A percentile compares a stretch with the other conserved stretches of the same genome.
These are phyloP conservation scores for Iselma pallidipennis DNA, from an alignment of 2,888 invertebrate species.

Conservation along the genomic window DNA sequence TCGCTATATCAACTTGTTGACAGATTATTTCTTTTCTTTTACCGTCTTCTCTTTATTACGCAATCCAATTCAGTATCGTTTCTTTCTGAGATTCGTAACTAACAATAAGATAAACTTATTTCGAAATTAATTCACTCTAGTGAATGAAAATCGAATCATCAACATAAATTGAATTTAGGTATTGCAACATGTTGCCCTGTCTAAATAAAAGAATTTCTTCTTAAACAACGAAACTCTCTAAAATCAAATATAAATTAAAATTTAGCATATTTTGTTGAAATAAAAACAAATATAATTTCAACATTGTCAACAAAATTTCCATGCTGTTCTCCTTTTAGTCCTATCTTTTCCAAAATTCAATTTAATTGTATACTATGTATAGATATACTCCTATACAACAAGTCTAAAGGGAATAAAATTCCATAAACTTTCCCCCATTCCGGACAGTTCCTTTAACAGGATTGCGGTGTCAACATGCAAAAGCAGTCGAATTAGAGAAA, in stretches of 20 bases:
- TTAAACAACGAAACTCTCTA: not conserved
- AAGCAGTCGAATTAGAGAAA: slow-evolving; percentile 28
- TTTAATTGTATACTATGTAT: not conserved
- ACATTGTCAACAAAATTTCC: too few species aligned
- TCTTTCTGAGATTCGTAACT: not conserved
- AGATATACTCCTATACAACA: not conserved
- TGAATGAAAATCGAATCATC: not conserved
- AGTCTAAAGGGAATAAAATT: not conserved
- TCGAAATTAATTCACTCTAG: not conserved
- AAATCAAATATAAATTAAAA: too few species aligned
- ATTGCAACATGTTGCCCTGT: not conserved
- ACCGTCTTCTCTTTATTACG: not conserved
- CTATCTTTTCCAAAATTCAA: not conserved
- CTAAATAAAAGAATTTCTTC: not conserved
- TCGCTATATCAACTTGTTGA: not conserved
- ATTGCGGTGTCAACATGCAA: slow-evolving; percentile 5
- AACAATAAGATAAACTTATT: not conserved
- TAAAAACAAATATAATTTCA: too few species aligned
- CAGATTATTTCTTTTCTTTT: not conserved
- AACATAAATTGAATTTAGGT: not conserved
- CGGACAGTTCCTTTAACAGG: not conserved
- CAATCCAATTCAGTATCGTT: not conserved
- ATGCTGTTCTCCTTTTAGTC: too few species aligned
- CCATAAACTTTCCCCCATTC: not conserved
- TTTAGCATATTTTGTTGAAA: too few species aligned